Base-by-base conservation (phyloP, 1,140 invertebrate genomes). In the Diprion similis region DNA sequence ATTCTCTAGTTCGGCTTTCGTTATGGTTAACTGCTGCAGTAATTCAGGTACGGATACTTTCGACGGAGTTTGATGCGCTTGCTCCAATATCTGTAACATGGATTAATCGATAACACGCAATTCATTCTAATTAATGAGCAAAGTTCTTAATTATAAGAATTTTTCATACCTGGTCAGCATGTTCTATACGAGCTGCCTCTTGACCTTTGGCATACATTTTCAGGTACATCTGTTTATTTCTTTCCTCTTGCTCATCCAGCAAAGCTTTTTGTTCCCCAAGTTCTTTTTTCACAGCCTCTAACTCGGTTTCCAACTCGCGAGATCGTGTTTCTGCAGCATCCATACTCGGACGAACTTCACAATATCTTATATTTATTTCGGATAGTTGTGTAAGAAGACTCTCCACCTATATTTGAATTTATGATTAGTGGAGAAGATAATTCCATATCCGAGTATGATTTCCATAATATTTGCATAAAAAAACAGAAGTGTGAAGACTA, bases 171-270 rank as follows among this genome's bases (percentile, higher is more conserved):
- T 90, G 87, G 86, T 94, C 86, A 87, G 91, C 87, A 79, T 89
- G 89, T 77, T 94, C 91, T 80, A 93, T 90, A 76, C 91, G 91
- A 68, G 93, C 94, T 24, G 94, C 91, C 83, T 95, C 93, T 79
- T 94, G 91, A 15, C 93, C 94, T 85, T 95, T 94, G 78, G 92
- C 91, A 86, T 95, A 95, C 93, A 95, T 95, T 86, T 95, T 92
- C 79, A 95, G 86, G 84, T 95, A 95, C 87, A 93, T 91, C 80
- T 93, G 90, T 78, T 93, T 93, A 76, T 95, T 93, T 74, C 92
- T 91, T 72, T 92, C 91, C 78, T 96, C 94, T 66, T 94, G 93
- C 70, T 95, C 92, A 68, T 80, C 81, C 8, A 91, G 75, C 18
- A 85, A 73, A 24, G 78, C 73, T 66, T 86, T 87, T 69, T 89